Conservation (phyloP, 2,888 invertebrate species). For the Lottia scabra region DNA sequence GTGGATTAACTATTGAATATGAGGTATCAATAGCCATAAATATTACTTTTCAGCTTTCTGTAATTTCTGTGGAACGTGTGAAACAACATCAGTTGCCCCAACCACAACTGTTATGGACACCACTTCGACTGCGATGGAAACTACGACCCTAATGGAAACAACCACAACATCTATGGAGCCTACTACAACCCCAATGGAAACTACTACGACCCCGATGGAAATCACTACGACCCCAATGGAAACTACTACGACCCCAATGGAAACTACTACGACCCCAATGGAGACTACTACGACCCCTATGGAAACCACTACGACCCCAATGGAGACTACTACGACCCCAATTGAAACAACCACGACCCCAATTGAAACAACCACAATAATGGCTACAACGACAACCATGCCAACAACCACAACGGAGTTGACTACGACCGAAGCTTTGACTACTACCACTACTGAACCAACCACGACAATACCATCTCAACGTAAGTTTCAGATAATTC, state of each 20-base stretch:
- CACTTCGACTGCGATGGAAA: not conserved
- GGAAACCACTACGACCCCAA: not conserved
- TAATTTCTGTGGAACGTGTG: not conserved
- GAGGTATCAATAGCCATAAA: too few relatives aligned
- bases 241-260: too few relatives aligned
- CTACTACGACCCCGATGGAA: not conserved
- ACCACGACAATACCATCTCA: not conserved
- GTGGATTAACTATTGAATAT: too few relatives aligned
- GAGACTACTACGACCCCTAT: not conserved
- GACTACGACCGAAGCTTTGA: too few relatives aligned
- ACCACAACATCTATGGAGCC: not conserved
- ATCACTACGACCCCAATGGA: not conserved
- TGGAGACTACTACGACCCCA: not conserved
- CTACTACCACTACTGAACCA: not conserved
- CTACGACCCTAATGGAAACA: not conserved
- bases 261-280: too few relatives aligned
- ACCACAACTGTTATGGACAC: too few relatives aligned
- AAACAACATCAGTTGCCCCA: not conserved
- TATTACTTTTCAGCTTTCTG: not conserved
- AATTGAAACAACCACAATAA: too few relatives aligned
- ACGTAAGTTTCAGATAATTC: too few relatives aligned
- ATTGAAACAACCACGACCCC: too few relatives aligned
- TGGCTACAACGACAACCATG: not conserved
- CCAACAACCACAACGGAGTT: not conserved
- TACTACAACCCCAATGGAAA: not conserved